Conservation (phyloP, 2,888 invertebrate species). For the Plebejus anna region DNA sequence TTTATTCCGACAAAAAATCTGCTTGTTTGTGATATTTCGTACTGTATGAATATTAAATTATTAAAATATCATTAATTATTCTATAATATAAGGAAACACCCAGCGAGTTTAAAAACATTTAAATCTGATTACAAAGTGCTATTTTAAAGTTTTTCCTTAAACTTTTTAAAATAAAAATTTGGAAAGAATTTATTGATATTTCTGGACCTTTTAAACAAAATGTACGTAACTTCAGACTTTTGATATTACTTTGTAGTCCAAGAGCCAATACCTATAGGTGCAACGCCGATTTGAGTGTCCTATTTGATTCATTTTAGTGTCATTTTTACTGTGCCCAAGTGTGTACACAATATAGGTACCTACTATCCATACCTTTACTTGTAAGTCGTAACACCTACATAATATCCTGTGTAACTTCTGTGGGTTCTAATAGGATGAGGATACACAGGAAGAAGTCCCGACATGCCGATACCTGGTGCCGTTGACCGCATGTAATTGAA, state of each 20-base stretch:
- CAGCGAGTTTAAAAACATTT: not conserved
- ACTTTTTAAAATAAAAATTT: not conserved
- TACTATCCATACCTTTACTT: not conserved
- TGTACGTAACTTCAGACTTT: too few species aligned
- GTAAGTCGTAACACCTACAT: not conserved
- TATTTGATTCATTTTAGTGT: too few species aligned
- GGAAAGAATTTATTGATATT: too few species aligned
- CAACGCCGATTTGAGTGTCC: too few species aligned
- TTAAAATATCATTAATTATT: not conserved
- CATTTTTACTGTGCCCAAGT: too few species aligned
- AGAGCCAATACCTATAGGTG: too few species aligned
- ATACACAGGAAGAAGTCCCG: slow-evolving; percentile 36
- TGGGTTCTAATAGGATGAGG: slow-evolving; percentile 6
- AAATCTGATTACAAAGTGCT: not conserved
- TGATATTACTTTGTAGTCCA: too few species aligned
- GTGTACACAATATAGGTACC: not conserved
- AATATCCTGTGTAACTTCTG: not conserved
- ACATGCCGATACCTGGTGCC: slow-evolving; percentile 28
- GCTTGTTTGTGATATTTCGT: not conserved
- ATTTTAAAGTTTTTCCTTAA: not conserved
- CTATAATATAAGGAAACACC: not conserved
- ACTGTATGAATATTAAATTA: not conserved
- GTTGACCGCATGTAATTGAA: slow-evolving; percentile 20
- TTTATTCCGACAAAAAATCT: not conserved
- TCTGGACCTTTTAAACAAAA: too few species aligned